A percentile compares a stretch with the other conserved stretches of the same genome.
Evolutionary conservation across 2,113 vertebrate species (phyloP).

Genomic region (Podiceps cristatus): DNA sequence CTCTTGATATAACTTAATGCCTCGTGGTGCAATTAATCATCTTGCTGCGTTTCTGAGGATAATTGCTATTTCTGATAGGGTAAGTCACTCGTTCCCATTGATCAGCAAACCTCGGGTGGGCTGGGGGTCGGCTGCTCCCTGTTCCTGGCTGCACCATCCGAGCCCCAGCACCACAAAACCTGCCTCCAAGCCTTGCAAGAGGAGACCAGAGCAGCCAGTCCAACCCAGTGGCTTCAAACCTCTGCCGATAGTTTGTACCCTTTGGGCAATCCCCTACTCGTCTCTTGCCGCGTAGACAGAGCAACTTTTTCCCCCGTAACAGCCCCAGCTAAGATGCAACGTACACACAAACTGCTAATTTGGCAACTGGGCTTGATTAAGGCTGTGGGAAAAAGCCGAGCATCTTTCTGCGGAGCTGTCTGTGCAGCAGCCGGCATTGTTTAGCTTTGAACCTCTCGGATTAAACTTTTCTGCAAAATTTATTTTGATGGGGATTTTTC

Average conservation of each 20-base stretch:
- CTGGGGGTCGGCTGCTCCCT: background rate
- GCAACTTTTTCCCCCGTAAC: background rate
- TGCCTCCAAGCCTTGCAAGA: background rate
- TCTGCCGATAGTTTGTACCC: background rate
- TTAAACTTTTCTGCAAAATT: background rate
- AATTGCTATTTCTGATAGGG: background rate
- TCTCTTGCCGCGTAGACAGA: background rate
- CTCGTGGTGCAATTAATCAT: background rate
- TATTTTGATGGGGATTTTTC: background rate
- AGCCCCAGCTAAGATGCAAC: background rate
- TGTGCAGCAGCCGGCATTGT: background rate
- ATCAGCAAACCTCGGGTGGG: background rate
- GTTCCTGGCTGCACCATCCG: rapidly evolving
- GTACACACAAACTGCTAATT: background rate
- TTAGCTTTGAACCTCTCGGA: background rate
- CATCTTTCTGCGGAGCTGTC: background rate
- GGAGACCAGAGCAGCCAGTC: rapidly evolving
- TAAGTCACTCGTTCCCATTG: background rate
- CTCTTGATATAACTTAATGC: background rate
- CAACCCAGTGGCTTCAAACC: background rate
- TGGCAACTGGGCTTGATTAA: background rate
- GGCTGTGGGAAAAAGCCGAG: background rate
- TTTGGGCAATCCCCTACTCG: background rate
- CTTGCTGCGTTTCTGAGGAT: background rate
- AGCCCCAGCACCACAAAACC: background rate